Percentiles rank a stretch among this genome's conserved stretches.
These are phyloP conservation scores for Hyles vespertilio DNA, from an alignment of 1,140 invertebrate species.

Conservation along the genomic window DNA sequence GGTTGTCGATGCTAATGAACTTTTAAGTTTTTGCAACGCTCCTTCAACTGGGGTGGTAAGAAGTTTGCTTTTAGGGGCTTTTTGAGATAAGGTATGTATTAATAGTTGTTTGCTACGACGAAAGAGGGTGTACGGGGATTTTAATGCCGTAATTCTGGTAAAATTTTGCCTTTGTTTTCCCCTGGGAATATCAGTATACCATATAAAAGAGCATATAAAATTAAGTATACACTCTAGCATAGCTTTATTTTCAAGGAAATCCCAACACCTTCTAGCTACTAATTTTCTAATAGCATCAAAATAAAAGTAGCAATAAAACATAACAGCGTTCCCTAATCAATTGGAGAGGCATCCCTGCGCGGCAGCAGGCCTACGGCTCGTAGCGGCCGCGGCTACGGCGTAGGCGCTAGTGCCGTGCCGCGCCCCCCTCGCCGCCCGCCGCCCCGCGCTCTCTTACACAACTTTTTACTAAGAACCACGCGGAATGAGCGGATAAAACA, in stretches of 20 bases:
- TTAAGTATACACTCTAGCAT: no score
- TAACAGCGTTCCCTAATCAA: not conserved
- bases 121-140: no score
- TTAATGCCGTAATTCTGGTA: not conserved
- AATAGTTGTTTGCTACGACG: no score
- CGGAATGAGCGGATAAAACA: slow-evolving; percentile 70
- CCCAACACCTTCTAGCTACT: no score
- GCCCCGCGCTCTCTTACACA: slow-evolving; percentile 40
- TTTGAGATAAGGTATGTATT: not conserved
- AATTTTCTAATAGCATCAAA: no score
- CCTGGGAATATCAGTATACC: no score
- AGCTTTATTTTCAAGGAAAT: no score
- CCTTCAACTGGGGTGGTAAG: slow-evolving; percentile 20
- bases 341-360: slow-evolving; percentile 38
- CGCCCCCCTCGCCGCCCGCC: slow-evolving; percentile 25
- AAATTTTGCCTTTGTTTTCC: no score
- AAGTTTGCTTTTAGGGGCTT: slow-evolving; percentile 6
- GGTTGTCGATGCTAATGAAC: slow-evolving; percentile 68
- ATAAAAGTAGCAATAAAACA: no score
- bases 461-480: slow-evolving; percentile 70
- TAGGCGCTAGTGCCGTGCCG: slow-evolving; percentile 63
- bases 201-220: no score
- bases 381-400: slow-evolving; percentile 46
- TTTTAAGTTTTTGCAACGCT: slow-evolving; percentile 53
- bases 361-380: slow-evolving; percentile 42